Evolutionary conservation across 2,113 vertebrate species (phyloP), one percentile per base, ranked within the genome.

Genomic region (Aythya baeri): DNA sequence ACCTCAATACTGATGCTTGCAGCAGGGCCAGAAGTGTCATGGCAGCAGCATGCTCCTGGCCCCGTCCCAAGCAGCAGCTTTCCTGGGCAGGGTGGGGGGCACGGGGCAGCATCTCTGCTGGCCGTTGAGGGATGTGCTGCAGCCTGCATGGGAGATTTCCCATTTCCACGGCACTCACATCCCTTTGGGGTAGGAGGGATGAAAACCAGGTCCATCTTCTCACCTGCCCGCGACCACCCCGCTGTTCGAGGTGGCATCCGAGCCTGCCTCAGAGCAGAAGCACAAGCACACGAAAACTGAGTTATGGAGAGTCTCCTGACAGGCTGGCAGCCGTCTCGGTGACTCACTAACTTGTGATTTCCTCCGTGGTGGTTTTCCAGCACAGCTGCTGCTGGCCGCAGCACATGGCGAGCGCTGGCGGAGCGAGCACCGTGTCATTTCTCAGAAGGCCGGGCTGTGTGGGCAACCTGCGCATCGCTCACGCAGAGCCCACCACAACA

Each of bases 321-420:
- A 91, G 93, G 86, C 93, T 97, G 95, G 82, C 54, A 86, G 94
- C 89, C 70, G 93, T 44, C 93, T 88, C 72, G 32, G 96, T 98
- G 98, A 98, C 96, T 98, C 98, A 98, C 86, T 72, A 91, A 95
- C 98, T 96, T 97, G 97, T 96, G 96, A 97, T 97, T 98, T 98
- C 97, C 97, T 97, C 92, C 55, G 65, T 50, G 91, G 46, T 92
- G 96, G 83, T 95, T 94, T 89, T 82, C 52, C 93, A 79, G 91
- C 86, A 61, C 95, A 89, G 95, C 94, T 81, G 94, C 94, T 95
- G 71, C 91, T 7, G 34, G 96, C 88, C 10, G 2, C 58, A 91
- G 93, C 57, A 68, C 91, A 92, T 58, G 93, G 94, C 6, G 22
- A 89, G 88, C 1, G 29, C 91, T 93, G 94, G 73, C 27, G 29